phyloP scores from a whole-genome alignment of 1,140 invertebrate species.

The Heliconius hewitsoni region DNA sequence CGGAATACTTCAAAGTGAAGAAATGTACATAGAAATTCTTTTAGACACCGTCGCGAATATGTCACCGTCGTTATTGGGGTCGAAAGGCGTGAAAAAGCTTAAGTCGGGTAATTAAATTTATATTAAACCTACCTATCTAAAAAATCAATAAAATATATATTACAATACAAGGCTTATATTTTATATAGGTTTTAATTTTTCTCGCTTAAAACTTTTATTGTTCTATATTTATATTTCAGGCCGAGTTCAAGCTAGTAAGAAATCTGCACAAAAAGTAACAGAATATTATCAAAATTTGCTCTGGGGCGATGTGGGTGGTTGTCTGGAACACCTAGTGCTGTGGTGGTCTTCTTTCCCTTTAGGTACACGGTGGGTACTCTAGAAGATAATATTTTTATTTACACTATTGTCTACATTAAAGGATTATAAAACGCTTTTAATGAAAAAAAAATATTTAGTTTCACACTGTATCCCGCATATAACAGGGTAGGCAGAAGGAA shows the following conservation, averaged over 20 bases:
- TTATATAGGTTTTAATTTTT: background rate
- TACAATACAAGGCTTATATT: background rate
- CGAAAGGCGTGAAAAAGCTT: constrained; percentile 72
- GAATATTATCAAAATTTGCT: constrained; percentile 81
- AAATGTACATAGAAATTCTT: constrained; percentile 78
- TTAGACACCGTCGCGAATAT: constrained; percentile 75
- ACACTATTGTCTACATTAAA: too few species aligned
- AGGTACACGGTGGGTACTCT: constrained; percentile 76
- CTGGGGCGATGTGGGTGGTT: constrained; percentile 88
- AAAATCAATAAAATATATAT: background rate
- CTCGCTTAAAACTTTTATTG: background rate
- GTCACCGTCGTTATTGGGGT: constrained; percentile 66
- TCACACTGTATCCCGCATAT: too few species aligned
- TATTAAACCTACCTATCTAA: background rate
- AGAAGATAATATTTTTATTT: too few species aligned
- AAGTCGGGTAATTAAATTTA: constrained; percentile 59
- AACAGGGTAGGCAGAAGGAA: too few species aligned
- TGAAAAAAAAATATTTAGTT: too few species aligned
- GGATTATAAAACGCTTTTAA: too few species aligned
- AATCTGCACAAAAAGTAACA: constrained; percentile 74
- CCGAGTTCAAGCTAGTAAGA: constrained; percentile 71
- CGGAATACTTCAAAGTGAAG: constrained; percentile 76
- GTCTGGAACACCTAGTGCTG: constrained; percentile 88
- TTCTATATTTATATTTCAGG: constrained; percentile 49
- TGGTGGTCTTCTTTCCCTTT: constrained; percentile 89